phyloP scores from a whole-genome alignment of 2,113 vertebrate species.

The Alligator sinensis region DNA sequence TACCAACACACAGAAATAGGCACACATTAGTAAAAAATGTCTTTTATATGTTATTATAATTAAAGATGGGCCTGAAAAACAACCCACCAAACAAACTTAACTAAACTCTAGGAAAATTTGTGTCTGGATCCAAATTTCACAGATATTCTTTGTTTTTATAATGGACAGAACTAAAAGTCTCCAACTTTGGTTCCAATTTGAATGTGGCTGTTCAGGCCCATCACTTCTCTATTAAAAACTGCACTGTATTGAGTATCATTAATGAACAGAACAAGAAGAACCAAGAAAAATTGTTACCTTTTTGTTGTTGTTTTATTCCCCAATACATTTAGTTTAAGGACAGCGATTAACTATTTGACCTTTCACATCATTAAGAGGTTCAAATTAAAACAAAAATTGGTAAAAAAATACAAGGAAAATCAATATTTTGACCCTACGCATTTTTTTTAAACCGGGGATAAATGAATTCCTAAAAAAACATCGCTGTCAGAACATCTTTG shows the following conservation, averaged over 20 bases:
- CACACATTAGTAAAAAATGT: background rate
- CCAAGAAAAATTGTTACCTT: background rate
- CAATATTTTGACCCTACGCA: background rate
- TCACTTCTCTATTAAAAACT: background rate
- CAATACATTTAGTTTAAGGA: background rate
- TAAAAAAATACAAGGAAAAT: background rate
- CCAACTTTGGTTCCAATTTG: background rate
- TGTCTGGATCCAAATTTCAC: background rate
- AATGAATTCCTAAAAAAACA: background rate
- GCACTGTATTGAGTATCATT: too few species aligned
- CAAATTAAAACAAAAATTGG: background rate
- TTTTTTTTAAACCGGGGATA: background rate
- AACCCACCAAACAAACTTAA: background rate
- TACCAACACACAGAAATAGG: background rate
- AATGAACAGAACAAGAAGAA: background rate
- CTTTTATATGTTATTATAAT: background rate
- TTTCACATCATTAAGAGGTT: background rate
- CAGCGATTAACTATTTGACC: background rate
- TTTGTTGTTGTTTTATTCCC: background rate
- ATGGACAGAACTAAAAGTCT: background rate
- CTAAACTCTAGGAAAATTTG: background rate
- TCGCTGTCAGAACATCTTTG: background rate
- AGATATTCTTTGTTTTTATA: background rate
- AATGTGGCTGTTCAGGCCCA: fast-evolving
- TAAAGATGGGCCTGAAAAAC: background rate